Percentiles rank a stretch among this genome's conserved stretches.
Conservation (phyloP, 1,140 invertebrate genomes). For the Formica selysi region DNA sequence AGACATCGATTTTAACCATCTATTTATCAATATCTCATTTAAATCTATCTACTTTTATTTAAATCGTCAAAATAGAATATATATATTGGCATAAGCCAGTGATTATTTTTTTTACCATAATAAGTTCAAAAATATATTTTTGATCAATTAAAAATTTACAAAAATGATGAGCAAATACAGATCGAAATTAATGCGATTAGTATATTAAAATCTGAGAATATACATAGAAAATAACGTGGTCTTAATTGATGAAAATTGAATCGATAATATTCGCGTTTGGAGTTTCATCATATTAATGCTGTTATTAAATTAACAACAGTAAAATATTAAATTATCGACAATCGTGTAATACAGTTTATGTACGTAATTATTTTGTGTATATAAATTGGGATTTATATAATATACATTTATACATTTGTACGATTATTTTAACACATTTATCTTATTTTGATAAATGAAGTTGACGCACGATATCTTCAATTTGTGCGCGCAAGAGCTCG, state of each 20-base stretch:
- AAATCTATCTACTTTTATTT: not conserved
- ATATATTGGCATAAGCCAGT: not conserved
- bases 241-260: not conserved
- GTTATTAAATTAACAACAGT: not conserved
- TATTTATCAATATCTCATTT: not conserved
- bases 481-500: not conserved
- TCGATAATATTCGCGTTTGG: not conserved
- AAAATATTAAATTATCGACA: not conserved
- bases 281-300: not conserved
- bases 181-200: not conserved
- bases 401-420: too few relatives aligned
- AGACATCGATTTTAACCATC: conserved; percentile 27
- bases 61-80: not conserved
- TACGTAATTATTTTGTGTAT: not conserved
- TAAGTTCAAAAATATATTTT: not conserved
- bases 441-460: not conserved
- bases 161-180: not conserved
- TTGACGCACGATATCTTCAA: not conserved
- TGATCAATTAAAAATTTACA: not conserved
- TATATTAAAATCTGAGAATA: not conserved
- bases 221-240: not conserved
- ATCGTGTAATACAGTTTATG: not conserved
- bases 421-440: not conserved
- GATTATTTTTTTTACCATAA: not conserved
- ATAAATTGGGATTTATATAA: not conserved